Conservation (phyloP, 2,113 vertebrate species). For the Plestiodon gilberti region DNA sequence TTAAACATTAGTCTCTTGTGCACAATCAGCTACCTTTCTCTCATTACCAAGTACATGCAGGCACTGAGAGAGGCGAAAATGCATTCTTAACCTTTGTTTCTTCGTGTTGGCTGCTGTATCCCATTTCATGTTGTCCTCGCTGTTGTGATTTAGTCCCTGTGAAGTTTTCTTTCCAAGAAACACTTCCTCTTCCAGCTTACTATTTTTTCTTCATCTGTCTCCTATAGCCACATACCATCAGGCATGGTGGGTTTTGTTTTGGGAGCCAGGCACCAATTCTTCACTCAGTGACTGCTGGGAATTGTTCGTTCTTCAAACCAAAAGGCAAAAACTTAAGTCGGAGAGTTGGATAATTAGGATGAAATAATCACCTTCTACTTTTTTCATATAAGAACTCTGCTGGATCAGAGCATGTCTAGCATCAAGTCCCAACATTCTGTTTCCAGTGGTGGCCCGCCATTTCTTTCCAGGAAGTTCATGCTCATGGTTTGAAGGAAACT, state of each 20-base stretch:
- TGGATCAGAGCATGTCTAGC: neutral
- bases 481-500: no score
- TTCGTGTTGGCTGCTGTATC: neutral
- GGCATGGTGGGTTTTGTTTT: neutral
- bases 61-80: neutral
- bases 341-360: neutral
- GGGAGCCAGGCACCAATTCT: neutral
- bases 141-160: neutral
- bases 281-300: neutral
- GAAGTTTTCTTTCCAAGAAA: neutral
- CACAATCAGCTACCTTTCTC: neutral
- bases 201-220: neutral
- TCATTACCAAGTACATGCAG: neutral
- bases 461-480: no score
- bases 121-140: neutral
- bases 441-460: neutral
- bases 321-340: fast-evolving
- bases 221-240: neutral
- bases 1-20: neutral
- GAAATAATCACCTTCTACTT: neutral
- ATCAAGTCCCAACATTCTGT: neutral
- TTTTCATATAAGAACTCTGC: neutral
- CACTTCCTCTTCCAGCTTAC: neutral
- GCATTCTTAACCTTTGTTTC: neutral
- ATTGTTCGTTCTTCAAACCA: neutral